Conservation (phyloP, 2,888 invertebrate species). For the Cylloceria caligata region DNA sequence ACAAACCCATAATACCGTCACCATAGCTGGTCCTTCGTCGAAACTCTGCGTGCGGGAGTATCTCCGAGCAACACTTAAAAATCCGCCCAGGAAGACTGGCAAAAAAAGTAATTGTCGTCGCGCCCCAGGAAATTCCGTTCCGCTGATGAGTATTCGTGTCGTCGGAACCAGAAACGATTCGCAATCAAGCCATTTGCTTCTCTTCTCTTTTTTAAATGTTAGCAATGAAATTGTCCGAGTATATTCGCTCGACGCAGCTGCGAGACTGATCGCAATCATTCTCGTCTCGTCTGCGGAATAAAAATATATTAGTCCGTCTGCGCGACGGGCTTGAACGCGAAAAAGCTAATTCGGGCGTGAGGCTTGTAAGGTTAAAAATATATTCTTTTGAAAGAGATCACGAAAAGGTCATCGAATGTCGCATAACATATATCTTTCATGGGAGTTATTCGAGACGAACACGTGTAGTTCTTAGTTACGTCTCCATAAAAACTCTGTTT, state of each 20-base stretch:
- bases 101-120: slow-evolving; percentile 45
- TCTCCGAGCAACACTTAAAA: slow-evolving; percentile 9
- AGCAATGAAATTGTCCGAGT: no score
- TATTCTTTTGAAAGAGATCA: slow-evolving; percentile 12
- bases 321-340: slow-evolving; percentile 14
- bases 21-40: slow-evolving; percentile 8
- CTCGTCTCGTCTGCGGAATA: slow-evolving; percentile 22
- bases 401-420: slow-evolving; percentile 40
- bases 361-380: slow-evolving; percentile 47
- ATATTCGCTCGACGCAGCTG: slow-evolving; percentile 5
- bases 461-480: slow-evolving; percentile 7
- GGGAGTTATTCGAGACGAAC: not conserved
- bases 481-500: not conserved
- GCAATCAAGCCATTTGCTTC: slow-evolving; percentile 15
- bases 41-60: not conserved
- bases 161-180: slow-evolving; percentile 15
- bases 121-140: slow-evolving; percentile 47
- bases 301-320: slow-evolving; percentile 32
- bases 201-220: not conserved
- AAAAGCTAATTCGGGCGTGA: slow-evolving; percentile 46
- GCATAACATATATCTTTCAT: slow-evolving; percentile 39
- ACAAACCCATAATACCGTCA: slow-evolving; percentile 58
- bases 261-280: slow-evolving; percentile 1
- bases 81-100: slow-evolving; percentile 17
- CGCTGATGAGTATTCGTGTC: slow-evolving; percentile 4